Conservation (phyloP, 1,140 invertebrate species). For the Mizuhopecten yessoensis region DNA sequence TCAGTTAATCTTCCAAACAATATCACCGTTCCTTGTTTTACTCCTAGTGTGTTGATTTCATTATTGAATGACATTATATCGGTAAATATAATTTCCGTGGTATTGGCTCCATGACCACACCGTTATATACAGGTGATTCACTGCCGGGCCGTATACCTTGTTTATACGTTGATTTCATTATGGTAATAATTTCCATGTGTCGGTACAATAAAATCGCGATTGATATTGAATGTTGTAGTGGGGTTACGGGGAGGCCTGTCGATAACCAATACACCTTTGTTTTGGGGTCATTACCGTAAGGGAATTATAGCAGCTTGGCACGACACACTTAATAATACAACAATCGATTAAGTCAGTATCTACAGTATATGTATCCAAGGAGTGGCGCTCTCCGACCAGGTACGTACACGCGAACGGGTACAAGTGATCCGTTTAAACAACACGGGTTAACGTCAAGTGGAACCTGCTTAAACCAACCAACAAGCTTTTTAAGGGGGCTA, state of each 20-base stretch:
- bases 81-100: no score
- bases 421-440: background rate
- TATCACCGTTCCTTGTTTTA: no score
- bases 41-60: no score
- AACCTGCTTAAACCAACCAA: background rate
- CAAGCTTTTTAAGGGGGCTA: background rate
- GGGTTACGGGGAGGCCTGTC: background rate
- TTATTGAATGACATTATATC: no score
- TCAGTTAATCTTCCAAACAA: no score
- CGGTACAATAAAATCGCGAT: background rate
- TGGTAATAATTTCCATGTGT: background rate
- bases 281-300: constrained; percentile 26
- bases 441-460: background rate
- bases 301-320: constrained; percentile 8
- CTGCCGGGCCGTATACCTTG: background rate
- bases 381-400: background rate
- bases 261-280: background rate
- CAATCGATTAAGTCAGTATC: constrained; percentile 38
- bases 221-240: background rate
- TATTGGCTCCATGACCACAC: background rate
- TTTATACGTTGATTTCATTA: background rate
- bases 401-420: constrained; percentile 16
- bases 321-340: constrained; percentile 25
- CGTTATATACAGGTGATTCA: background rate
- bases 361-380: background rate